Conservation (phyloP, 2,113 vertebrate genomes). For the Macroglossus sobrinus region DNA sequence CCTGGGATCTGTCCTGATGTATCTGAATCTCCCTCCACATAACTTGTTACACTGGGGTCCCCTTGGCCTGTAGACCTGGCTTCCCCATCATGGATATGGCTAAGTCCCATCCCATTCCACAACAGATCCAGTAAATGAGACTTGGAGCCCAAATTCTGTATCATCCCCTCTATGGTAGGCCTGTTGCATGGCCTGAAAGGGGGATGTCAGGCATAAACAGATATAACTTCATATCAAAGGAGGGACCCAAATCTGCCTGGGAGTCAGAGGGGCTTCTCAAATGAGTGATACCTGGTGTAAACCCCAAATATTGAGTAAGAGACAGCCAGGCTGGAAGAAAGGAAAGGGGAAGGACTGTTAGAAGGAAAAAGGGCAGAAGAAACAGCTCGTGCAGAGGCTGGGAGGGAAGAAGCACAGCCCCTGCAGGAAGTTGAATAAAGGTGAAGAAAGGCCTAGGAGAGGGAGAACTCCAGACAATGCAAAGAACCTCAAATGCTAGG, state of each 20-base stretch:
- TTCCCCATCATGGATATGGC: not conserved
- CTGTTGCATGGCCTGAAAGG: not conserved
- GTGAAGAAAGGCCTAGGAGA: not conserved
- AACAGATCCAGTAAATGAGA: not conserved
- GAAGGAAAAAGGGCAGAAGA: not conserved
- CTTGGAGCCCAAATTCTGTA: not conserved
- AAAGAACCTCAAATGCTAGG: not conserved
- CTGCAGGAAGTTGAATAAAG: not conserved
- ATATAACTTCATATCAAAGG: not conserved
- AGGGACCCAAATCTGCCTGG: not conserved
- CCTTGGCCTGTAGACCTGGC: not conserved
- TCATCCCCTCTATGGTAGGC: rapidly evolving
- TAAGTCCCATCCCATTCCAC: not conserved
- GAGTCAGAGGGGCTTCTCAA: not conserved
- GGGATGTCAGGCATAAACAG: not conserved
- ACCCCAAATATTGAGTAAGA: not conserved
- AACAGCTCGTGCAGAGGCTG: not conserved
- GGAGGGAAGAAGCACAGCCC: not conserved
- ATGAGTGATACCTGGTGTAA: not conserved
- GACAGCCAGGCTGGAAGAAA: not conserved
- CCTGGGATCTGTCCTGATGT: not conserved
- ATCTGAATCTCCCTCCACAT: not conserved
- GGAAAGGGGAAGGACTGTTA: not conserved
- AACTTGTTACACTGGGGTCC: rapidly evolving
- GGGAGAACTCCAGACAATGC: not conserved